Evolutionary conservation across 2,797 vertebrate species (phyloP).

Genomic region (Ptychobarbus kaznakovi): DNA sequence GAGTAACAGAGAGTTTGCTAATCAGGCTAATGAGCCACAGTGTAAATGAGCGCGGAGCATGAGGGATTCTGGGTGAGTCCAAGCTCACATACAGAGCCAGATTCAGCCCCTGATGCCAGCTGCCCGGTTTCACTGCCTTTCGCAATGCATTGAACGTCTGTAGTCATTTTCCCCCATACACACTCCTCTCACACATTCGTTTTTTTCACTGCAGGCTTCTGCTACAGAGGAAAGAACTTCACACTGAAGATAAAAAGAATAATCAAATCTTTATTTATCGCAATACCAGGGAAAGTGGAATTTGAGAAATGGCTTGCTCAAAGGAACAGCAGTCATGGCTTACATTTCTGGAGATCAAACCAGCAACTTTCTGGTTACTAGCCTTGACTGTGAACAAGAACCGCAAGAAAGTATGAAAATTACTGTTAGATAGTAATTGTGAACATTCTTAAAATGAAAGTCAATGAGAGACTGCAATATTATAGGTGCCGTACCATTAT

Average conservation of each 20-base stretch:
- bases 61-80: constrained; percentile 56
- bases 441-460: not conserved
- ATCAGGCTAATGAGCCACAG: constrained; percentile 55
- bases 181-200: not conserved
- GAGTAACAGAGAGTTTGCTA: constrained; percentile 16
- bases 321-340: not conserved
- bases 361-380: constrained; percentile 8
- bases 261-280: constrained; percentile 1
- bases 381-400: constrained; percentile 2
- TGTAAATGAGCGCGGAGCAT: constrained; percentile 55
- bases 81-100: constrained; percentile 31
- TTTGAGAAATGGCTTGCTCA: constrained; percentile 3
- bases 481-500: too few species aligned
- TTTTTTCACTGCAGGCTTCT: constrained; percentile 22
- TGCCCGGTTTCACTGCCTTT: constrained; percentile 2
- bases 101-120: constrained; percentile 13
- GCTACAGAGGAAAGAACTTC: not conserved
- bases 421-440: not conserved
- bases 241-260: not conserved
- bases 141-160: not conserved
- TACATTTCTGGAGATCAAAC: not conserved
- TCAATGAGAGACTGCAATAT: not conserved
- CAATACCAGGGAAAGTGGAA: not conserved
- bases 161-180: constrained; percentile 3
- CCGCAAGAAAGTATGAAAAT: not conserved